Evolutionary conservation across 2,888 invertebrate genomes (phyloP).

Genomic region (Cephus spinipes): DNA sequence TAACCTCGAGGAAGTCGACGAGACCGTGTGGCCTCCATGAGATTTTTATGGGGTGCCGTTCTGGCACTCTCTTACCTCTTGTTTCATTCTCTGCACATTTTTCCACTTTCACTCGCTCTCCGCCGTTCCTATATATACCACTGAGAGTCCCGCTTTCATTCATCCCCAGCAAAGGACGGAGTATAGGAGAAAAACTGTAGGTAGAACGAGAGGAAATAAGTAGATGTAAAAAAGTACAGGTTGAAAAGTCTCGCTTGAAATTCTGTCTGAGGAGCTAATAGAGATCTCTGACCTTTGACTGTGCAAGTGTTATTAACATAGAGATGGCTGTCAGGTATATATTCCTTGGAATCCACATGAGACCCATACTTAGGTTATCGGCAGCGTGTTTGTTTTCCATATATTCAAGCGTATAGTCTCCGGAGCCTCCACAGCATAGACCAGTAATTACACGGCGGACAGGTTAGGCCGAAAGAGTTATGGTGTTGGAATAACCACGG

Average conservation of each 20-base stretch:
- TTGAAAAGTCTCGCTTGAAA: background rate
- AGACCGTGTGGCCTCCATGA: background rate
- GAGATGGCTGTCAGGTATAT: slow-evolving; percentile 16
- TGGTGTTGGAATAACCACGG: slow-evolving; percentile 42
- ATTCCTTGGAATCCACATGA: background rate
- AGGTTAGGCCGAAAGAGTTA: slow-evolving; percentile 50
- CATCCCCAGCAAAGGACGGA: background rate
- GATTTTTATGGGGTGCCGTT: background rate
- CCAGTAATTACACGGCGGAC: slow-evolving; percentile 51
- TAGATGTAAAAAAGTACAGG: background rate
- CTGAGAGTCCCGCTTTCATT: background rate
- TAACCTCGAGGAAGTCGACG: background rate
- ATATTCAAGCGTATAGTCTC: background rate
- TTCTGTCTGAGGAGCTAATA: slow-evolving; percentile 21
- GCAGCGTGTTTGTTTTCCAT: slow-evolving; percentile 15
- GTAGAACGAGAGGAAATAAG: background rate
- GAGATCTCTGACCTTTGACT: slow-evolving; percentile 21
- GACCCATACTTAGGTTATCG: slow-evolving; percentile 7
- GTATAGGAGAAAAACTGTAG: background rate
- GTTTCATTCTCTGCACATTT: background rate
- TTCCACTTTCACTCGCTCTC: background rate
- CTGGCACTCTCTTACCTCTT: background rate
- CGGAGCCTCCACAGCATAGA: slow-evolving; percentile 16
- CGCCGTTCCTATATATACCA: background rate
- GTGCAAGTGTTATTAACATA: slow-evolving; percentile 29